phyloP scores from a whole-genome alignment of 2,888 invertebrate genomes.

The Caenorhabditis zanzibari region DNA sequence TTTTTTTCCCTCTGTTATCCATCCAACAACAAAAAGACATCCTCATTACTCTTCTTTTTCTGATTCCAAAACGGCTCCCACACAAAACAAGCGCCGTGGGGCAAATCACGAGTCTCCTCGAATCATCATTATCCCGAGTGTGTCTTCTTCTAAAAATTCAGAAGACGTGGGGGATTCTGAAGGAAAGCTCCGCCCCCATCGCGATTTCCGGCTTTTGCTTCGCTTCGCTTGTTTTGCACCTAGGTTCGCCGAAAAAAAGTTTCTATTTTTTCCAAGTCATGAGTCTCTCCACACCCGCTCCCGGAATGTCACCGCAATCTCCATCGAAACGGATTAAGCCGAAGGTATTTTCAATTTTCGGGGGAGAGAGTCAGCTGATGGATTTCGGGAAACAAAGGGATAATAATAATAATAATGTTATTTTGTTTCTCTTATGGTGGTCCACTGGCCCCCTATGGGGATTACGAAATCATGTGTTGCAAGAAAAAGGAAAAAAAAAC shows the following conservation, averaged over 20 bases:
- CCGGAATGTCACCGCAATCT: slow-evolving; percentile 21
- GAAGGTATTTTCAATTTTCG: slow-evolving; percentile 21
- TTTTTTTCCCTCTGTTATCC: slow-evolving; percentile 12
- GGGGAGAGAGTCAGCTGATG: slow-evolving; percentile 10
- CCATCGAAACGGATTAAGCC: slow-evolving; percentile 53
- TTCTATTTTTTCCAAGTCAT: slow-evolving; percentile 7
- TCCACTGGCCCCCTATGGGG: slow-evolving; percentile 1
- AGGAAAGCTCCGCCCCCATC: slow-evolving; percentile 23
- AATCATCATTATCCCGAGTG: slow-evolving; percentile 54
- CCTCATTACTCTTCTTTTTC: slow-evolving; percentile 13
- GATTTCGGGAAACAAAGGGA: background rate
- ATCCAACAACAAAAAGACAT: background rate
- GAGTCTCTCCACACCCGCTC: slow-evolving; percentile 31
- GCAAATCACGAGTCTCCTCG: slow-evolving; percentile 54
- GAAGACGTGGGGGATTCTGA: background rate
- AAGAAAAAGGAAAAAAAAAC: slow-evolving; percentile 6
- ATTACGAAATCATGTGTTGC: slow-evolving; percentile 32
- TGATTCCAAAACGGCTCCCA: slow-evolving; percentile 11
- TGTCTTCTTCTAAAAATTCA: slow-evolving; percentile 27
- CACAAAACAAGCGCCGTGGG: slow-evolving; percentile 51
- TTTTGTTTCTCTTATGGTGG: slow-evolving; percentile 8
- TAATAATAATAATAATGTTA: slow-evolving; percentile 4
- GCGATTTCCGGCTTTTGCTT: background rate
- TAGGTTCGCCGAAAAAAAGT: slow-evolving; percentile 8
- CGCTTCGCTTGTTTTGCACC: slow-evolving; percentile 21